phyloP scores from a whole-genome alignment of 2,888 invertebrate genomes.

The Leistus spinibarbis region DNA sequence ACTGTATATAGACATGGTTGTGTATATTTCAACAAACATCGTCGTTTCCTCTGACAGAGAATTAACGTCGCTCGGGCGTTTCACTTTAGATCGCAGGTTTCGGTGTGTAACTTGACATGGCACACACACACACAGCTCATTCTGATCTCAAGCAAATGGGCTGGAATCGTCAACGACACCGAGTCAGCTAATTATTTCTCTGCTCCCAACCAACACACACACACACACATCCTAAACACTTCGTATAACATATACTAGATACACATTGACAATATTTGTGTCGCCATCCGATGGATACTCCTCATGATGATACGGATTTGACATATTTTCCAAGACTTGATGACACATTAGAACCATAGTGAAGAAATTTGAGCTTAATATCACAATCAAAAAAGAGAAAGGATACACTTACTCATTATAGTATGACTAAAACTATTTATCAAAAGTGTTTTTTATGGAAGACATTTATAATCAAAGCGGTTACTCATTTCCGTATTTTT shows the following conservation, averaged over 20 bases:
- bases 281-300: too few species aligned
- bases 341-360: neutral
- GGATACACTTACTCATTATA: neutral
- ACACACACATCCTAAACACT: too few species aligned
- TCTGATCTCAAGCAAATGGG: neutral
- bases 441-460: neutral
- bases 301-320: too few species aligned
- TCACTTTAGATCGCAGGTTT: neutral
- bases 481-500: neutral
- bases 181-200: too few species aligned
- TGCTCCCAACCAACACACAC: too few species aligned
- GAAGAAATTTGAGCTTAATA: too few species aligned
- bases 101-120: neutral
- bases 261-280: too few species aligned
- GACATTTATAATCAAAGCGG: neutral
- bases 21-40: too few species aligned
- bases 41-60: neutral
- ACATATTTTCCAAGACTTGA: too few species aligned
- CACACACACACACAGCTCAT: conserved; percentile 2
- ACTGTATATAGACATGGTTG: too few species aligned
- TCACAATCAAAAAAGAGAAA: too few species aligned
- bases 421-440: neutral
- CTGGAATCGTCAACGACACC: neutral
- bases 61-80: neutral
- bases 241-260: too few species aligned